Base-by-base conservation (phyloP, 2,113 vertebrate species). In the Paralichthys olivaceus region DNA sequence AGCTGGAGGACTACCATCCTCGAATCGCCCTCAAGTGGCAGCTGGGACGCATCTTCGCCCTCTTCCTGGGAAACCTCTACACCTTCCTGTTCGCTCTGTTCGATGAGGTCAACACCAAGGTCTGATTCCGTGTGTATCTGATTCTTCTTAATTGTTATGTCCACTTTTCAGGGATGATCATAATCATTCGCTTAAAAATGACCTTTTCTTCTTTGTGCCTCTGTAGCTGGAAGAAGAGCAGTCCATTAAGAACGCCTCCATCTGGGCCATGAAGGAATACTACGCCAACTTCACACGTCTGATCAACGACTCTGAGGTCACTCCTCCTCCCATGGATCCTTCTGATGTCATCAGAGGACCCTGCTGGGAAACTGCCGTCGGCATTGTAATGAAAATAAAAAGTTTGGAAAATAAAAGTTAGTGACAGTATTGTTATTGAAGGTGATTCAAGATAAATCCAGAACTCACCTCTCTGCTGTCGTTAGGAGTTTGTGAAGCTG, bases 291-390 rank as follows among this genome's bases (percentile, higher is more conserved):
- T 92, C 4, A 14, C 84, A 0, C 90, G 75, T 29, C 89, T 94
- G 0, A 5, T 84, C 37, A 95, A 95, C 0, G 87, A 89, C 84
- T 95, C 94, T 0, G 68, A 85, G 0, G 47, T 53, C 67, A 96
- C 94, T 0, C 93, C 95, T 4, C 94, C 95, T 9, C 95, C 95
- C 60, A 93, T 97, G 19, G 69, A 95, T 79, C 97, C 98, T 0
- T 94, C 94, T n/a, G 98, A 99, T 0, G 87, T 97, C 74, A 97
- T 97, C 89, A 94, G 97, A 69, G 98, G 98, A 66, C 96, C 98
- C 45, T 99, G 98, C 93, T 99, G 98, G 98, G 98, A 99, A 93
- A 99, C 98, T 0, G 96, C 95, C 0, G 98, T 99, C 0, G 98
- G 98, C 88, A 96, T 98, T 12, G 98, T 99, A 95, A 96, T 22